Evolutionary conservation across 23 tunicate species (phyloP), one percentile per base, ranked within the genome.

Genomic region (Trididemnum nubilum): DNA sequence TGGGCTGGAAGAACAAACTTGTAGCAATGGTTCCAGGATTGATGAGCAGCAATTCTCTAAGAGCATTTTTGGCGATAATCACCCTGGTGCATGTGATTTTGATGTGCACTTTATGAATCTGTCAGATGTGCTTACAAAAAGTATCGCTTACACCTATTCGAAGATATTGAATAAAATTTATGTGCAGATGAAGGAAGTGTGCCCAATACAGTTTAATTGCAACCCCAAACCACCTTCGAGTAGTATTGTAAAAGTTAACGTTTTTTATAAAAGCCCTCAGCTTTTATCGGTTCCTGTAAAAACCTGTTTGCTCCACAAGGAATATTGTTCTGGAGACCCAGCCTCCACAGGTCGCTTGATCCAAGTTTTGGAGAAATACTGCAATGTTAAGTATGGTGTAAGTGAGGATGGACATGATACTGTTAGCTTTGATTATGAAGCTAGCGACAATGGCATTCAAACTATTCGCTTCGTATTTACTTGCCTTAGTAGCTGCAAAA

Each of bases 401-500:
- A 66, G 63, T 2, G 30, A 33, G 2, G 80, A 77, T 0, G 96
- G 89, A 9, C 80, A 77, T 19, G 71, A 85, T 26, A 32, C 50
- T 65, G 85, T 90, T 0, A 28, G 50, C 21, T 34, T 80, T 57
- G 61, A 82, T 1, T 90, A 26, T 35, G 58, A 40, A 4, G 3
- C 7, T 12, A 22, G 21, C 57, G 32, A 33, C 5, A 12, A 2
- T 32, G 39, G 39, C 4, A 2, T 2, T 40, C 18, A 21, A 7
- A 73, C 31, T 9, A 15, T 38, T 2, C 58, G 57, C 27, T 39
- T 79, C 77, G 73, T 71, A 30, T 90, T 90, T 52, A 85, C 65
- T 35, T 90, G 96, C 51, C 72, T 78, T 12, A 79, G 85, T 12
- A 84, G 89, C 49, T 90, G 96, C 40, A 34, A 54, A 34, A 51